These are phyloP conservation scores for Hylia prasina DNA, from an alignment of 2,113 vertebrate genomes.

Conservation along the genomic window DNA sequence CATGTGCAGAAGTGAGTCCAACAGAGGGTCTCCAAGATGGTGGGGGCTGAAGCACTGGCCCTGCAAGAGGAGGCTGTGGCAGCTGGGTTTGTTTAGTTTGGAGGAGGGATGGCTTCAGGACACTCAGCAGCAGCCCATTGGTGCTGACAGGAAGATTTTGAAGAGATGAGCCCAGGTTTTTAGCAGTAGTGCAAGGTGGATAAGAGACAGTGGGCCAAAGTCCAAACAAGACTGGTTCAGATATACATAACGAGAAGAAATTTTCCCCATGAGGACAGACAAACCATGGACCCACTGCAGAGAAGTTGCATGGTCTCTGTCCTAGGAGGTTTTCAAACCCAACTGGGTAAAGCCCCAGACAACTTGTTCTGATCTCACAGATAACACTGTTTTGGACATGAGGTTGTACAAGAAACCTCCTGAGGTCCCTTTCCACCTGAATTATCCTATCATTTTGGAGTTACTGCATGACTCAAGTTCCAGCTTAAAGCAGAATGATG, in stretches of 20 bases:
- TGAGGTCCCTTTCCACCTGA: not conserved
- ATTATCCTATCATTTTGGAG: not conserved
- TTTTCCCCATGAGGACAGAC: not conserved
- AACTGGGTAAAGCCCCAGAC: not conserved
- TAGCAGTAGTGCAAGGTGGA: not conserved
- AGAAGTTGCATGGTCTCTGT: rapidly evolving
- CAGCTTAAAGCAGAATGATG: not conserved
- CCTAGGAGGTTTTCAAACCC: not conserved
- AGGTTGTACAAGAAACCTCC: not conserved
- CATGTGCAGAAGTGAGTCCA: not conserved
- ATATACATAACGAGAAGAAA: not conserved
- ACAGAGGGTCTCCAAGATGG: rapidly evolving
- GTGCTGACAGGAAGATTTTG: rapidly evolving
- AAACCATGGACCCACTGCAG: not conserved
- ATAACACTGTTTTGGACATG: not conserved
- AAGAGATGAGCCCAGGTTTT: not conserved
- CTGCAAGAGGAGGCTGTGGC: not conserved
- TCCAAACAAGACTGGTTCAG: not conserved
- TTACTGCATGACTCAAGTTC: not conserved
- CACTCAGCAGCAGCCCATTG: not conserved
- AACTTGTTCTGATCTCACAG: not conserved
- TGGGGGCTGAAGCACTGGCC: not conserved
- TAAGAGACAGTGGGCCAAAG: not conserved
- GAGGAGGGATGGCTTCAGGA: not conserved
- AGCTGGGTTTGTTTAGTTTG: not conserved